phyloP scores from a whole-genome alignment of 2,797 vertebrate species.

The Hippopotamyrus pictus region DNA sequence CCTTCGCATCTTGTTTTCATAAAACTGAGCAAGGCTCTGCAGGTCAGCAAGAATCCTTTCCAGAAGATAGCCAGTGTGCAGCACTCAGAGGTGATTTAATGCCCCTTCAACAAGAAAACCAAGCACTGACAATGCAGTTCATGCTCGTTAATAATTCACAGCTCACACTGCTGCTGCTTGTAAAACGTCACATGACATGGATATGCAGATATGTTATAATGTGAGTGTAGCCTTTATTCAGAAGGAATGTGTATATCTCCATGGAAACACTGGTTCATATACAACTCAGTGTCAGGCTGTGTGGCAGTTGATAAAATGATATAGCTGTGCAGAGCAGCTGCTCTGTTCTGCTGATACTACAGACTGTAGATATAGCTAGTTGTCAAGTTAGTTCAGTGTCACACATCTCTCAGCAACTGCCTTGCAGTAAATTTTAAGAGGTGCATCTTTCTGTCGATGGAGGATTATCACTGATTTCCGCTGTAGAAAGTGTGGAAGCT shows the following conservation, averaged over 20 bases:
- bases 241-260: neutral
- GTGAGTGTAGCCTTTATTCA: neutral
- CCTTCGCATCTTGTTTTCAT: neutral
- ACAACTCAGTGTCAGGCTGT: neutral
- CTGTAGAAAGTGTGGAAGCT: neutral
- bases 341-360: neutral
- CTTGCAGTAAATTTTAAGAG: neutral
- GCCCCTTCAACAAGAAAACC: neutral
- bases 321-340: neutral
- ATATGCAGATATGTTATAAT: neutral
- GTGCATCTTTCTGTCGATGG: neutral
- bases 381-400: neutral
- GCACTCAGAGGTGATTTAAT: neutral
- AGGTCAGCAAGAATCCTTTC: constrained; percentile 4
- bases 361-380: neutral
- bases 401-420: neutral
- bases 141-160: constrained; percentile 23
- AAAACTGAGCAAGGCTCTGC: neutral
- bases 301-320: neutral
- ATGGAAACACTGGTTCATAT: neutral
- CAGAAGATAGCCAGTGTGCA: neutral
- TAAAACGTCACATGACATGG: neutral
- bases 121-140: neutral
- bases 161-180: neutral
- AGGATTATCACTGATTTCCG: neutral